Conservation (phyloP, 2,888 invertebrate species). For the Aporophyla nigra region DNA sequence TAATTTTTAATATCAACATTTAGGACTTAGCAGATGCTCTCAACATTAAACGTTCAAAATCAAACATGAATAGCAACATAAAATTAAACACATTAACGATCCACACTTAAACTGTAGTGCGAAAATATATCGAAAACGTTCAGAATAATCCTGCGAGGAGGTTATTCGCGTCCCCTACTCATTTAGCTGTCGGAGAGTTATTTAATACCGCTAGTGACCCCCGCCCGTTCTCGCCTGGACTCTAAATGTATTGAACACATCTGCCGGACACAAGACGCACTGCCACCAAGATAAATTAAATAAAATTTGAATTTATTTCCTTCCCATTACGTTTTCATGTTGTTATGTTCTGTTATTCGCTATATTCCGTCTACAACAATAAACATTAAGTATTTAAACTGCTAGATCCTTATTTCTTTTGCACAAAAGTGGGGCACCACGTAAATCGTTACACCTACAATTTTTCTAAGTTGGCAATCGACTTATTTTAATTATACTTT, state of each 20-base stretch:
- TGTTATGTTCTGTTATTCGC: conserved; percentile 28
- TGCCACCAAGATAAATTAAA: conserved; percentile 81
- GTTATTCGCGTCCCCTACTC: conserved; percentile 86
- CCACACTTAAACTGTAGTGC: conserved; percentile 35
- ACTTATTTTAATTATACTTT: not conserved
- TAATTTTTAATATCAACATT: not conserved
- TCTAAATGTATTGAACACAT: conserved; percentile 88
- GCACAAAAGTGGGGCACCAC: not conserved
- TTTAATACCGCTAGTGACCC: conserved; percentile 90
- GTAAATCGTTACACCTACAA: not conserved
- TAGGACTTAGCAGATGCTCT: conserved; percentile 8
- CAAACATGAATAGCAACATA: not conserved
- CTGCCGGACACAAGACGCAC: conserved; percentile 84
- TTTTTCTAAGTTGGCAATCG: not conserved
- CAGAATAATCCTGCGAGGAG: conserved; percentile 74
- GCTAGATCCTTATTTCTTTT: not conserved
- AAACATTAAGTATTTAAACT: not conserved
- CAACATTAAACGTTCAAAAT: conserved; percentile 7
- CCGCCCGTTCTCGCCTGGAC: conserved; percentile 78
- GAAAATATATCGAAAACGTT: conserved; percentile 58
- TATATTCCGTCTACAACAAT: conserved; percentile 5
- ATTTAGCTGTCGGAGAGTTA: conserved; percentile 90
- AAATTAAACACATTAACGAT: conserved; percentile 11
- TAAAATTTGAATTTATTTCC: conserved; percentile 79
- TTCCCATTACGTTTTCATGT: conserved; percentile 56